Evolutionary conservation across 2,113 vertebrate species (phyloP).

Genomic region (Indri indri): DNA sequence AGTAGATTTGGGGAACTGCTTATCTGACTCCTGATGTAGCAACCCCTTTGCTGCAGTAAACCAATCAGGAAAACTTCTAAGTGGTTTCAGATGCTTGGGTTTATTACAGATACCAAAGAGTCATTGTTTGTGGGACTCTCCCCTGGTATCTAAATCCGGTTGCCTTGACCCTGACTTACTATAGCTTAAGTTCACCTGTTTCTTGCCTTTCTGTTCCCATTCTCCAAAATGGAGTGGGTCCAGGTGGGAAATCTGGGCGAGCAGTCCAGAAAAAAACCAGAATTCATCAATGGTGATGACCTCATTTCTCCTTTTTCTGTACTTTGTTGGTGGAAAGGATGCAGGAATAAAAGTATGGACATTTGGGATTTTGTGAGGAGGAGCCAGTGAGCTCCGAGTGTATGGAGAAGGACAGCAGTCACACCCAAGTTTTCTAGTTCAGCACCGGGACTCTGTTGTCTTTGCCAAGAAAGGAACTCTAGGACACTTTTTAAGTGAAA

Average conservation of each 20-base stretch:
- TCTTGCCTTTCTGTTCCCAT: not conserved
- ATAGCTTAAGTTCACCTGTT: not conserved
- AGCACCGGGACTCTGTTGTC: not conserved
- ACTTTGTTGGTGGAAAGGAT: not conserved
- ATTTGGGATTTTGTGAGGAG: not conserved
- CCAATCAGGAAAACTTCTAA: not conserved
- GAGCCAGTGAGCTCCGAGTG: not conserved
- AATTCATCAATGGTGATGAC: not conserved
- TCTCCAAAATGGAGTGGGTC: not conserved
- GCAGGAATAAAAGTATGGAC: not conserved
- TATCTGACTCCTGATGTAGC: not conserved
- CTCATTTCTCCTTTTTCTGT: not conserved
- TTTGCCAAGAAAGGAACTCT: not conserved
- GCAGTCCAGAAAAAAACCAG: not conserved
- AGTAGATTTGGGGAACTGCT: not conserved
- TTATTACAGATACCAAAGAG: not conserved
- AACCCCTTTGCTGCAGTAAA: not conserved
- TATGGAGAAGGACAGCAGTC: not conserved
- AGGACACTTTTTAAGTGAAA: not conserved
- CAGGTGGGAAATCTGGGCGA: not conserved
- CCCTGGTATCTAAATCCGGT: not conserved
- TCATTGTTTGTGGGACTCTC: not conserved
- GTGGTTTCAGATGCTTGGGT: not conserved
- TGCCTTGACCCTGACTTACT: not conserved
- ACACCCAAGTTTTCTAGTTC: not conserved